Conservation (phyloP, 1,140 invertebrate species). For the Trichomalopsis sarcophagae region DNA sequence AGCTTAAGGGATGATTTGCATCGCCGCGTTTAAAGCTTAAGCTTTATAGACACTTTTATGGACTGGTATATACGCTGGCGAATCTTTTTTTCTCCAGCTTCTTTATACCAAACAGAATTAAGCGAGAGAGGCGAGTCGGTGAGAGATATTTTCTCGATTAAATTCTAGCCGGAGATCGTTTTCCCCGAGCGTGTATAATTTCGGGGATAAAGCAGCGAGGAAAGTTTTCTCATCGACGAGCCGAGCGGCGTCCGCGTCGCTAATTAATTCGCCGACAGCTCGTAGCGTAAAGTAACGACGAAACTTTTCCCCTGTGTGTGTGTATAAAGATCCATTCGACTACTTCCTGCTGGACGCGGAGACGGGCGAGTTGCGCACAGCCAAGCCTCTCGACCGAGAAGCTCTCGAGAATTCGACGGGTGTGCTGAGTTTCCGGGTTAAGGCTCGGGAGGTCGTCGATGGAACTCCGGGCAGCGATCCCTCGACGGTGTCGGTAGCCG, state of each 20-base stretch:
- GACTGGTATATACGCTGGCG: no score
- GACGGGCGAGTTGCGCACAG: constrained; percentile 87
- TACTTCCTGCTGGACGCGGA: constrained; percentile 88
- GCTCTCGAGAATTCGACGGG: constrained; percentile 86
- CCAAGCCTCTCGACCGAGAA: constrained; percentile 89
- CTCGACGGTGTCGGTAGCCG: constrained; percentile 80
- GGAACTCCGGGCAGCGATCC: constrained; percentile 81
- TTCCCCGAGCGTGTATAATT: background rate
- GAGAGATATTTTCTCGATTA: no score
- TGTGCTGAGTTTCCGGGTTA: constrained; percentile 83
- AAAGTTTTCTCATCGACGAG: background rate
- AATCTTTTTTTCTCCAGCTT: background rate
- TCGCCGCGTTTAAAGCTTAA: background rate
- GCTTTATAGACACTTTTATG: background rate
- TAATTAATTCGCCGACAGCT: background rate
- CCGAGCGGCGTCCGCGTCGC: background rate
- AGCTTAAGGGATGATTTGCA: constrained; percentile 34
- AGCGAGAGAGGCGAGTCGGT: no score
- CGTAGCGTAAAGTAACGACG: background rate
- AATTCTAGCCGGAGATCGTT: background rate
- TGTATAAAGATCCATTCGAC: constrained; percentile 85
- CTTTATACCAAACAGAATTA: no score
- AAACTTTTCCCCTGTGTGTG: background rate
- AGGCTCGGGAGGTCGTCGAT: constrained; percentile 86
- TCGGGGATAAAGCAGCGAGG: background rate